A percentile compares a stretch with the other conserved stretches of the same genome.
These are phyloP conservation scores for Chlorops oryzae DNA, from an alignment of 1,140 invertebrate species.

Conservation along the genomic window DNA sequence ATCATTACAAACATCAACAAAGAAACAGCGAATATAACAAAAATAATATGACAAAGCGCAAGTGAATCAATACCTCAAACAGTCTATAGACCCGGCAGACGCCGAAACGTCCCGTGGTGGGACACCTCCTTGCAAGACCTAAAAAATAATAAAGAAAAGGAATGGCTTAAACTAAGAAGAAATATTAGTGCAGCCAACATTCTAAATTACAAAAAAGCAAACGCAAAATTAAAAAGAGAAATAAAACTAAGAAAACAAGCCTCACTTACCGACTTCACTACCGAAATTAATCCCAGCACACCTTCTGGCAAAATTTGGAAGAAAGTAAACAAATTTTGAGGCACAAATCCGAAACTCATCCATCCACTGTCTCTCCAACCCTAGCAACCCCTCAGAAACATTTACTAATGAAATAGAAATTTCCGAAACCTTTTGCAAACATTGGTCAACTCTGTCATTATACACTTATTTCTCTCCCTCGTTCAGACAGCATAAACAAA, in stretches of 20 bases:
- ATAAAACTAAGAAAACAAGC: conserved; percentile 1
- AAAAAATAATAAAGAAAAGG: conserved; percentile 1
- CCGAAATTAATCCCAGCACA: not conserved
- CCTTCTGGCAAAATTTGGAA: conserved; percentile 6
- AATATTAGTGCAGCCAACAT: conserved; percentile 3
- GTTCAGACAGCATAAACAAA: no score
- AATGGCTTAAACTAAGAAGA: not conserved
- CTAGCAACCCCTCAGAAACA: no score
- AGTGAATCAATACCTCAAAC: conserved; percentile 9
- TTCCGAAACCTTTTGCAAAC: no score
- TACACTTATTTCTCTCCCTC: no score
- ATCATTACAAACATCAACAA: conserved; percentile 8
- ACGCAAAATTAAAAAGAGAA: conserved; percentile 3
- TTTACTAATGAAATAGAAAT: no score
- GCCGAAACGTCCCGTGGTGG: conserved; percentile 13
- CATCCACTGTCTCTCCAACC: conserved; percentile 6
- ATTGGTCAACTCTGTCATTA: no score
- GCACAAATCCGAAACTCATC: conserved; percentile 3
- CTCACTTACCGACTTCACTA: not conserved
- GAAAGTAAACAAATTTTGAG: conserved; percentile 5
- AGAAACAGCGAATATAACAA: conserved; percentile 10
- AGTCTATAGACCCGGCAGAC: no score
- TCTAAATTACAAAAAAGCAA: conserved; percentile 8
- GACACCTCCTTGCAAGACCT: conserved; percentile 3
- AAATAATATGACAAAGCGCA: conserved; percentile 11